These are phyloP conservation scores for Cloeon dipterum DNA, from an alignment of 2,888 invertebrate species.

Conservation along the genomic window DNA sequence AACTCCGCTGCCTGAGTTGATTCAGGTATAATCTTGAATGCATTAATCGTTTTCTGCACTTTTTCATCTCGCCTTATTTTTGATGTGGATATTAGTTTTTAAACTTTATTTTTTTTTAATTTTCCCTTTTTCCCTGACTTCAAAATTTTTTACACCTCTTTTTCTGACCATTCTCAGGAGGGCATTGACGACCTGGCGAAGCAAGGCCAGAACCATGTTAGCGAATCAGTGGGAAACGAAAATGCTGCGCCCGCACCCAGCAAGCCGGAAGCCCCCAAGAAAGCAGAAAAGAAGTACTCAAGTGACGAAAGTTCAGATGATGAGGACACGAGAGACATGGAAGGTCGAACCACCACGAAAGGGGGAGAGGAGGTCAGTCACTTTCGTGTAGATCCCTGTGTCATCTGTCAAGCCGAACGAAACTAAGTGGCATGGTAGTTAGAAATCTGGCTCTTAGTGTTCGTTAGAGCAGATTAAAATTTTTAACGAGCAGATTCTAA, in stretches of 20 bases:
- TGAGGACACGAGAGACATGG: conserved; percentile 52
- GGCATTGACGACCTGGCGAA: conserved; percentile 7
- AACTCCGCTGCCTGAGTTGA: conserved; percentile 20
- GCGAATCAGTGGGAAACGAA: conserved; percentile 15
- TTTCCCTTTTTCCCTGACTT: too few species aligned
- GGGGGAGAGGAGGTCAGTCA: conserved; percentile 42
- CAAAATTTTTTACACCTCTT: too few species aligned
- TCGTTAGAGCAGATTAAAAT: too few species aligned
- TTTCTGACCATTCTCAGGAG: conserved; percentile 7
- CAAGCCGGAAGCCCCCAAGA: neutral
- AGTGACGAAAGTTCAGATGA: conserved; percentile 36
- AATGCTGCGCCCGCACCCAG: conserved; percentile 10
- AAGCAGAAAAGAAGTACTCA: conserved; percentile 24
- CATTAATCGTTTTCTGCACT: too few species aligned
- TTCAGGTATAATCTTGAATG: conserved; percentile 20
- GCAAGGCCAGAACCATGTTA: conserved; percentile 19
- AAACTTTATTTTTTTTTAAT: too few species aligned
- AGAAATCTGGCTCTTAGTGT: too few species aligned
- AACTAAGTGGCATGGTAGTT: too few species aligned
- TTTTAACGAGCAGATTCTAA: too few species aligned
- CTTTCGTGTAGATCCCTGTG: neutral
- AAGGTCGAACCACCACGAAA: conserved; percentile 55
- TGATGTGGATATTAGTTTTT: conserved; percentile 5
- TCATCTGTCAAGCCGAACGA: too few species aligned
- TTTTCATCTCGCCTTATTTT: too few species aligned